Percentiles rank a stretch among this genome's conserved stretches.
Conservation (phyloP, 1,140 invertebrate genomes). For the Zeugodacus cucurbitae region DNA sequence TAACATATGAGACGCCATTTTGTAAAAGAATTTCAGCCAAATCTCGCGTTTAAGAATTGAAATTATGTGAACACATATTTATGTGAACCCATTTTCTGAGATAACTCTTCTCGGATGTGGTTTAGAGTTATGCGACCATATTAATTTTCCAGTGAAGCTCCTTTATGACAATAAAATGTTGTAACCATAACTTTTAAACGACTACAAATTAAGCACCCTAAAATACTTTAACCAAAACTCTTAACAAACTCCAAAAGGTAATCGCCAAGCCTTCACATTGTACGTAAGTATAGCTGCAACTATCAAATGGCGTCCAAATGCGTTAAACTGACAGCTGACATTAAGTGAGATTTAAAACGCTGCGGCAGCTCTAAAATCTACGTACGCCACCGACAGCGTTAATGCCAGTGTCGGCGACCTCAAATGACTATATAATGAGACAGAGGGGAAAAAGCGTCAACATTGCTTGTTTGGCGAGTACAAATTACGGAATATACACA, state of each 20-base stretch:
- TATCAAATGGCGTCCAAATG: not conserved
- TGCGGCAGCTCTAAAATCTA: not conserved
- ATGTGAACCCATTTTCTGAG: no score
- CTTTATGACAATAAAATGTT: no score
- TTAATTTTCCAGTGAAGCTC: no score
- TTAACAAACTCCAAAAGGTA: not conserved
- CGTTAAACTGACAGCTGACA: not conserved
- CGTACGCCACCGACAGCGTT: not conserved
- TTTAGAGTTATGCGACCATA: no score
- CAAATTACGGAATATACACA: not conserved
- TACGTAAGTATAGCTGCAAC: not conserved
- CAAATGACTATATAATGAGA: constrained; percentile 2
- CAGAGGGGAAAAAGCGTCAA: not conserved
- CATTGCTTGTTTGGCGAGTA: not conserved
- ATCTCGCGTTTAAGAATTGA: no score
- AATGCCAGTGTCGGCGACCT: not conserved
- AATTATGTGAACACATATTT: no score
- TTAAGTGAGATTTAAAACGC: not conserved
- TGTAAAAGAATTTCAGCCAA: no score
- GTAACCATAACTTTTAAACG: no score
- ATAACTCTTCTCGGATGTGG: no score
- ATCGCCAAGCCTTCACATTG: not conserved
- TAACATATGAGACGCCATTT: no score
- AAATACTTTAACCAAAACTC: not conserved
- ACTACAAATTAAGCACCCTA: no score